Percentiles rank a stretch among this genome's conserved stretches.
Conservation (phyloP, 2,888 invertebrate species). For the Leuctra nigra region DNA sequence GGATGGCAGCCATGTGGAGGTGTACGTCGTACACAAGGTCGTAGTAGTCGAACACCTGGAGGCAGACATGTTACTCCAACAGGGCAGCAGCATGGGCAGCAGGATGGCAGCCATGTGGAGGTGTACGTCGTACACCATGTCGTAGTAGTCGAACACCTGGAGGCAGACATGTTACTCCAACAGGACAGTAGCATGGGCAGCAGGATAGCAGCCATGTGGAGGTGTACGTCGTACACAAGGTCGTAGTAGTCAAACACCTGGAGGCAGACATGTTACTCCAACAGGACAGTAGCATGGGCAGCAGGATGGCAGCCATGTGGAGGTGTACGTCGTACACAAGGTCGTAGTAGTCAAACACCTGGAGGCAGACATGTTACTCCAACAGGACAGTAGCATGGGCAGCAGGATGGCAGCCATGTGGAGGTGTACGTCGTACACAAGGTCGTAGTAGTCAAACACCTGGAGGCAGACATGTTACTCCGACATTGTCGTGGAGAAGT, state of each 20-base stretch:
- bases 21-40: constrained; percentile 55
- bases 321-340: constrained; percentile 55
- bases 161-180: constrained; percentile 44
- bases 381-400: constrained; percentile 64
- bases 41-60: constrained; percentile 61
- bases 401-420: constrained; percentile 68
- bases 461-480: constrained; percentile 43
- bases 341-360: constrained; percentile 63
- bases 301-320: constrained; percentile 65
- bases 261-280: constrained; percentile 50
- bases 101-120: constrained; percentile 67
- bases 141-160: constrained; percentile 62
- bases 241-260: constrained; percentile 63
- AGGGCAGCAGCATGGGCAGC: constrained; percentile 62
- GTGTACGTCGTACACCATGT: constrained; percentile 54
- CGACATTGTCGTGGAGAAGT: too few species aligned
- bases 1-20: constrained; percentile 64
- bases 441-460: constrained; percentile 59
- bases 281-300: constrained; percentile 65
- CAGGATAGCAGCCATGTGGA: constrained; percentile 67
- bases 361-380: constrained; percentile 48
- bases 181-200: constrained; percentile 65
- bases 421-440: constrained; percentile 55
- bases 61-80: constrained; percentile 49
- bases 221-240: constrained; percentile 53